Evolutionary conservation across 2,113 vertebrate species (phyloP).

Genomic region (Anthoscopus minutus): DNA sequence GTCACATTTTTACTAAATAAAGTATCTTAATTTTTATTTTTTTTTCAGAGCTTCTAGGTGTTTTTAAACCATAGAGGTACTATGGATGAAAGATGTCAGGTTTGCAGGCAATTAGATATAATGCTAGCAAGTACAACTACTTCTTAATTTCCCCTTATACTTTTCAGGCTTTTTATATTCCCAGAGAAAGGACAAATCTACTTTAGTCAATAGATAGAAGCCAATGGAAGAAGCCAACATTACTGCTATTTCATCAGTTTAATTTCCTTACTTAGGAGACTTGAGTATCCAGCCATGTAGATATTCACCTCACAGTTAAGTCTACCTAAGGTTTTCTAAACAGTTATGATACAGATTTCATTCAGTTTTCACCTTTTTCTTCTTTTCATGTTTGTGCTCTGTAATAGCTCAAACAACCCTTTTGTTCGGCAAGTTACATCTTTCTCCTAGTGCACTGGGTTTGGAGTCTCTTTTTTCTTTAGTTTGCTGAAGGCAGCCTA

Average conservation of each 20-base stretch:
- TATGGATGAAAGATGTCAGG: background rate
- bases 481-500: background rate
- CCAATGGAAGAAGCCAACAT: background rate
- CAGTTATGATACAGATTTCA: background rate
- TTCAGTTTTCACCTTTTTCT: background rate
- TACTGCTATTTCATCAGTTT: background rate
- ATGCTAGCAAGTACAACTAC: background rate
- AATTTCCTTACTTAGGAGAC: background rate
- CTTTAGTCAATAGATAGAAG: slow-evolving; percentile 5
- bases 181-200: background rate
- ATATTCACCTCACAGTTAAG: background rate
- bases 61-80: background rate
- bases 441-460: background rate
- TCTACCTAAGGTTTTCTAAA: background rate
- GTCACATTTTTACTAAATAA: background rate
- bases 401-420: background rate
- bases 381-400: background rate
- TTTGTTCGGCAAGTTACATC: background rate
- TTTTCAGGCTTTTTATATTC: background rate
- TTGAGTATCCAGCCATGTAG: background rate
- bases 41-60: background rate
- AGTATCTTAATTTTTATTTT: background rate
- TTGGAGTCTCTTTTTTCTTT: background rate
- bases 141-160: background rate
- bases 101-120: slow-evolving; percentile 9